Base-by-base conservation (phyloP, 2,113 vertebrate species). In the Xiphorhynchus elegans region DNA sequence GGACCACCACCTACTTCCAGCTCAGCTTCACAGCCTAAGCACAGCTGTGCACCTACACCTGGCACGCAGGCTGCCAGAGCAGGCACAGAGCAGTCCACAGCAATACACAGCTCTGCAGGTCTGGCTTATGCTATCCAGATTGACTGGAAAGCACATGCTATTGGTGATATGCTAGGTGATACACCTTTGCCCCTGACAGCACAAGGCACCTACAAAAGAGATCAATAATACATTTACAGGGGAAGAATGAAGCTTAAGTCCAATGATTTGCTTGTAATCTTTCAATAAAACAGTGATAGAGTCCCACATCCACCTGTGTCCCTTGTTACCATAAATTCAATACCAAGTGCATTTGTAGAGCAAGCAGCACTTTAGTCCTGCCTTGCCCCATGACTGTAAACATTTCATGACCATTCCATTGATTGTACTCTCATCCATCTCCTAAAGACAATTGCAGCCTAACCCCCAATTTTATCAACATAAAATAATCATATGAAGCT, bases 301-400 rank as follows among this genome's bases (percentile, higher is more conserved):
- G 76, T 78, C 42, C 52, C 49, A 64, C 29, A 89, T 50, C 56
- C 24, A 87, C 11, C 77, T 5, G 44, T 7, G 26, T 49, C 28
- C 44, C 62, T 64, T 84, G 94, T 91, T 93, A 93, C 73, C 66
- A 87, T 31, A 93, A 83, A 89, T 29, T 64, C 74, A 73, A 49
- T 47, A 49, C 25, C 58, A 17, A 42, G 10, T 47, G 35, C 47
- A 62, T 46, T 80, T 77, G 70, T 50, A 68, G 28, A 84, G 69
- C 40, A 90, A 75, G 88, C 56, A 95, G 83, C n/a, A 87, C 82
- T 86, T 91, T 4, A 93, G 52, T 64, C 52, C 53, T 86, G 60
- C 60, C 68, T 72, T 44, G 40, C 7, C 10, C 7, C 9, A 0
- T 53, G 29, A 63, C 42, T 77, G 50, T 64, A 74, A 95, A 78